Conservation (phyloP, 1,140 invertebrate genomes). For the Telenomus remus region DNA sequence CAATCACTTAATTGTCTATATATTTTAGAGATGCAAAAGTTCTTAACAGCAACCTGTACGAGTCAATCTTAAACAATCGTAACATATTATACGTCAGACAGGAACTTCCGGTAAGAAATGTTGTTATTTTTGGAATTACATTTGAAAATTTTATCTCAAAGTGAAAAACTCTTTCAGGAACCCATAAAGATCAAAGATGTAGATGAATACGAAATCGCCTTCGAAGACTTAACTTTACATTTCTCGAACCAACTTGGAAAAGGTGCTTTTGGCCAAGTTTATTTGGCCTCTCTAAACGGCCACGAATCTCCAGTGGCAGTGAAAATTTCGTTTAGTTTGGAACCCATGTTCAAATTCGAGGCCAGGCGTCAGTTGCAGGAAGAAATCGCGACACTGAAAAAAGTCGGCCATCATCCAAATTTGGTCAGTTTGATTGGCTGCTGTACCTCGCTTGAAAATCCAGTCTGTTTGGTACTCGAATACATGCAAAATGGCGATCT, state of each 20-base stretch:
- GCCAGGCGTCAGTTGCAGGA: slow-evolving; percentile 81
- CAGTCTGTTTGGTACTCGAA: slow-evolving; percentile 85
- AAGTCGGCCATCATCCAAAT: slow-evolving; percentile 84
- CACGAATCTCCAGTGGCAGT: slow-evolving; percentile 80
- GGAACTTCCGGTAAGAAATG: slow-evolving; percentile 74
- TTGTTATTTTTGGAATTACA: slow-evolving; percentile 1
- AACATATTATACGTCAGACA: slow-evolving; percentile 74
- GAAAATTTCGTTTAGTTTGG: slow-evolving; percentile 78
- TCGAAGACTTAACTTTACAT: too few relatives aligned
- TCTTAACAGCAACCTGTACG: slow-evolving; percentile 33
- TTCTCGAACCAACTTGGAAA: slow-evolving; percentile 84
- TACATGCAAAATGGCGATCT: slow-evolving; percentile 87
- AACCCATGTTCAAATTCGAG: slow-evolving; percentile 75
- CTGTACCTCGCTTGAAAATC: slow-evolving; percentile 80
- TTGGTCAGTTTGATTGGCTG: slow-evolving; percentile 87
- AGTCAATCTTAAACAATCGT: slow-evolving; percentile 59
- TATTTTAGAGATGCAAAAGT: slow-evolving; percentile 31
- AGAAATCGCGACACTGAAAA: slow-evolving; percentile 88
- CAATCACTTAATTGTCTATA: too few relatives aligned
- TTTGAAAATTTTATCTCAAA: too few relatives aligned
- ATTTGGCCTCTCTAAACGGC: slow-evolving; percentile 77
- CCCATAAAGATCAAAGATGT: slow-evolving; percentile 52
- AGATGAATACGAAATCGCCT: slow-evolving; percentile 79
- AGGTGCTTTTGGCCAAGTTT: slow-evolving; percentile 85
- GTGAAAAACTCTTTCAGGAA: too few relatives aligned